Evolutionary conservation across 2,888 invertebrate genomes (phyloP).

Genomic region (Temnothorax unifasciatus): DNA sequence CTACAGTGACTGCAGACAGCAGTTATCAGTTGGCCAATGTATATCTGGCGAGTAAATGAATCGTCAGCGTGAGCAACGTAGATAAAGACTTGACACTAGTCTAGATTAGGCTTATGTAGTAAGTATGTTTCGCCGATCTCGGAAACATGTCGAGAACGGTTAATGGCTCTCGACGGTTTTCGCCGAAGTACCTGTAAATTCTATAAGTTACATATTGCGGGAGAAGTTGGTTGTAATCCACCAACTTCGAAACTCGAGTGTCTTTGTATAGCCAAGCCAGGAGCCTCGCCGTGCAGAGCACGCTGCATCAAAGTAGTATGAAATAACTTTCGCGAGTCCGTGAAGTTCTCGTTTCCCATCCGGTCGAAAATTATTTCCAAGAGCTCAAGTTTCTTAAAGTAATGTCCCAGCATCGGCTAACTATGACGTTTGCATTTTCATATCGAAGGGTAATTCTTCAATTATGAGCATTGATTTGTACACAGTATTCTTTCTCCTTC

Average conservation of each 20-base stretch:
- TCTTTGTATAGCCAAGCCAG: constrained; percentile 62
- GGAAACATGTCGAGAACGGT: constrained; percentile 26
- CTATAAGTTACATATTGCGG: constrained; percentile 57
- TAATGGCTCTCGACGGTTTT: constrained; percentile 33
- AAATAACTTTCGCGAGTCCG: constrained; percentile 67
- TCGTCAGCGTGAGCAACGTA: constrained; percentile 42
- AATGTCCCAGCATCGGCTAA: constrained; percentile 30
- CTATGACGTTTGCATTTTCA: constrained; percentile 33
- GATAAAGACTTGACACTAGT: constrained; percentile 57
- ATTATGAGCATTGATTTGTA: constrained; percentile 10
- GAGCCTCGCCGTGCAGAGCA: constrained; percentile 41
- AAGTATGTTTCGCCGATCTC: constrained; percentile 2
- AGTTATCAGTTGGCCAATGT: constrained; percentile 55
- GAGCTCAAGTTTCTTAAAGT: constrained; percentile 45
- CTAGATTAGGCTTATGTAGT: constrained; percentile 37
- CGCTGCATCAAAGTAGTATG: constrained; percentile 68
- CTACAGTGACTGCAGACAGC: constrained; percentile 36
- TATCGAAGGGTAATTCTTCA: constrained; percentile 9
- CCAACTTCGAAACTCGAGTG: constrained; percentile 65
- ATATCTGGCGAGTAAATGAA: constrained; percentile 54
- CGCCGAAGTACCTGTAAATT: constrained; percentile 33
- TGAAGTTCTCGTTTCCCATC: constrained; percentile 59
- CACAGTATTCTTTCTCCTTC: not conserved
- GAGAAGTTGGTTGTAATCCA: constrained; percentile 55
- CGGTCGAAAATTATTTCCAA: constrained; percentile 54